Evolutionary conservation across 2,113 vertebrate species (phyloP).

Genomic region (Nycticryphes semicollaris): DNA sequence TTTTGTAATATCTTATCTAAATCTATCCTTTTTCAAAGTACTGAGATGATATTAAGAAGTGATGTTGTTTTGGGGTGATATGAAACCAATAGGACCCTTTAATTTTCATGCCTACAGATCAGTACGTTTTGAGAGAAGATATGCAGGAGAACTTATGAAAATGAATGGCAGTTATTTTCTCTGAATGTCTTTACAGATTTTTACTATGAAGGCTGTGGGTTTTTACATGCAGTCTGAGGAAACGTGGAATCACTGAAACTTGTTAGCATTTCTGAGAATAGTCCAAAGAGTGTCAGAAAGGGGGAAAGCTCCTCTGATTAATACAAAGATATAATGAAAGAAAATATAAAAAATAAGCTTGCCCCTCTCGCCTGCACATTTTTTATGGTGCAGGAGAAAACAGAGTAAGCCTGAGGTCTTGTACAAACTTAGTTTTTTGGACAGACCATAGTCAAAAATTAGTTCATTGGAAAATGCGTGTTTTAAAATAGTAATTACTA

Average conservation of each 20-base stretch:
- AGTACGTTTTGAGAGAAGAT: neutral
- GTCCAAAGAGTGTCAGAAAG: neutral
- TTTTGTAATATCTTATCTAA: neutral
- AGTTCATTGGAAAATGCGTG: neutral
- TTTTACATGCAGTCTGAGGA: neutral
- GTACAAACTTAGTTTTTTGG: neutral
- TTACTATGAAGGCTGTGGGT: neutral
- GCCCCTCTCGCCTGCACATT: neutral
- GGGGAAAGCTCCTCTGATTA: neutral
- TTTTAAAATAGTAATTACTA: neutral
- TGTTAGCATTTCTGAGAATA: neutral
- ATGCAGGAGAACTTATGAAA: neutral
- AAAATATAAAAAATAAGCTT: neutral
- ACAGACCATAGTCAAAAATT: neutral
- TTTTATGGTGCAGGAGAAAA: neutral
- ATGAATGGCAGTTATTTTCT: neutral
- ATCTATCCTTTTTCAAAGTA: no score
- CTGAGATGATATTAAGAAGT: neutral
- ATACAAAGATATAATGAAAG: neutral
- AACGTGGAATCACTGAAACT: neutral
- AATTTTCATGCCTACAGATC: neutral
- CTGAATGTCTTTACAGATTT: neutral
- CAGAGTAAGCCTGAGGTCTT: neutral
- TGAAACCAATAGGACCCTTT: neutral
- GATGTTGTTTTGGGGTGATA: neutral